phyloP scores from a whole-genome alignment of 2,113 vertebrate genomes.

The Urocitellus parryii region DNA sequence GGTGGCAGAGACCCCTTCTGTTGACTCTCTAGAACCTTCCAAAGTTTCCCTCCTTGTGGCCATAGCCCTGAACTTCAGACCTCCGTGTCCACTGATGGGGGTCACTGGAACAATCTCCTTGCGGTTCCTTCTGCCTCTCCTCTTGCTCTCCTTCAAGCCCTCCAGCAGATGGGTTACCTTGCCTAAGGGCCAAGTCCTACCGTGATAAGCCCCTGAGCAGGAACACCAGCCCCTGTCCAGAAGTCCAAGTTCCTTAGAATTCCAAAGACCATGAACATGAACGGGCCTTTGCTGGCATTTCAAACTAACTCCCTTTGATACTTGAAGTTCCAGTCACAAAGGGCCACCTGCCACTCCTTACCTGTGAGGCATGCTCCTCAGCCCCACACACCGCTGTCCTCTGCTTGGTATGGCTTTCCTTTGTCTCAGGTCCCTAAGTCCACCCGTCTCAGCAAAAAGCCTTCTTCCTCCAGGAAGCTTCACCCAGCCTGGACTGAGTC shows the following conservation, averaged over 20 bases:
- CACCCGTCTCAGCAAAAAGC: not conserved
- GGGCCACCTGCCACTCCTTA: not conserved
- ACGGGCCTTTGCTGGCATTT: not conserved
- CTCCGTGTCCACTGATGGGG: accelerated
- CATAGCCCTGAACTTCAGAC: not conserved
- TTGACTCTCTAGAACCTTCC: not conserved
- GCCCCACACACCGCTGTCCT: not conserved
- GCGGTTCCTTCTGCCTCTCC: not conserved
- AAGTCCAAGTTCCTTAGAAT: not conserved
- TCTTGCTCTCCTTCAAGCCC: not conserved
- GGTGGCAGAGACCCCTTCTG: not conserved
- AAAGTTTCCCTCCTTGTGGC: not conserved
- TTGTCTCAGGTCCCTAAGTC: not conserved
- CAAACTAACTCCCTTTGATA: not conserved
- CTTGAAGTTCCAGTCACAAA: not conserved
- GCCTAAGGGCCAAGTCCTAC: no score
- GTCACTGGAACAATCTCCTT: no score
- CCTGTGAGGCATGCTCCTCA: accelerated
- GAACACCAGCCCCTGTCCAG: not conserved
- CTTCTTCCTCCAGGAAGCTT: not conserved
- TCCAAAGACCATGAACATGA: not conserved
- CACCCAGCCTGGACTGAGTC: not conserved
- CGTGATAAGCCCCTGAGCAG: not conserved
- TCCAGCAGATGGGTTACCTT: not conserved
- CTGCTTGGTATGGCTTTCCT: not conserved